phyloP scores from a whole-genome alignment of 2,888 invertebrate genomes.

The Drosophila robusta region DNA sequence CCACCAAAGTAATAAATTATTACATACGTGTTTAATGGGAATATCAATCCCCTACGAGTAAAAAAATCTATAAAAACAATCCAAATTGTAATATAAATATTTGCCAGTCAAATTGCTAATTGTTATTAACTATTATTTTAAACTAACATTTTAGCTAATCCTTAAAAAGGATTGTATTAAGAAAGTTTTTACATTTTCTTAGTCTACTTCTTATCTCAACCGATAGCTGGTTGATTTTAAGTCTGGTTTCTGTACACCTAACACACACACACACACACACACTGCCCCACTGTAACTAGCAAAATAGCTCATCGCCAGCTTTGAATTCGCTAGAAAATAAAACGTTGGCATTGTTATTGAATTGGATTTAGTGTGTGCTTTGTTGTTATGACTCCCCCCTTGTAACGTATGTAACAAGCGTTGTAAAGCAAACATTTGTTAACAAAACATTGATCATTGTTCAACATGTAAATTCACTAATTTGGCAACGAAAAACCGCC shows the following conservation, averaged over 20 bases:
- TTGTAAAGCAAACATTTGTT: slow-evolving; percentile 76
- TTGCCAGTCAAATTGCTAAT: too few species aligned
- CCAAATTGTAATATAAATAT: too few species aligned
- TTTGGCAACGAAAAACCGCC: slow-evolving; percentile 78
- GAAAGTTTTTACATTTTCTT: too few species aligned
- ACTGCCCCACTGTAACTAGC: slow-evolving; percentile 1
- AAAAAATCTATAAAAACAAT: too few species aligned
- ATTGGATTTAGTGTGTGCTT: slow-evolving; percentile 31
- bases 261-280: slow-evolving; percentile 2
- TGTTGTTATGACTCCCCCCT: slow-evolving; percentile 51
- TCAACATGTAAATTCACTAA: slow-evolving; percentile 82
- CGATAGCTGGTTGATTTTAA: too few species aligned
- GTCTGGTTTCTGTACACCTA: not conserved
- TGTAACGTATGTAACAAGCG: slow-evolving; percentile 61
- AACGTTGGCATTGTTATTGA: slow-evolving; percentile 48
- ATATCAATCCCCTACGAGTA: too few species aligned
- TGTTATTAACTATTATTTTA: too few species aligned
- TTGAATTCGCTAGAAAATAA: slow-evolving; percentile 23
- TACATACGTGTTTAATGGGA: too few species aligned
- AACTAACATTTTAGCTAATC: too few species aligned
- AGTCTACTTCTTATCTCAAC: too few species aligned
- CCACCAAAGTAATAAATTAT: too few species aligned
- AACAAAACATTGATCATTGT: slow-evolving; percentile 82
- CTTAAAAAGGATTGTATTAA: too few species aligned
- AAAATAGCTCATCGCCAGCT: slow-evolving; percentile 42